Evolutionary conservation across 2,888 invertebrate genomes (phyloP).

Genomic region (Mythimna impura): DNA sequence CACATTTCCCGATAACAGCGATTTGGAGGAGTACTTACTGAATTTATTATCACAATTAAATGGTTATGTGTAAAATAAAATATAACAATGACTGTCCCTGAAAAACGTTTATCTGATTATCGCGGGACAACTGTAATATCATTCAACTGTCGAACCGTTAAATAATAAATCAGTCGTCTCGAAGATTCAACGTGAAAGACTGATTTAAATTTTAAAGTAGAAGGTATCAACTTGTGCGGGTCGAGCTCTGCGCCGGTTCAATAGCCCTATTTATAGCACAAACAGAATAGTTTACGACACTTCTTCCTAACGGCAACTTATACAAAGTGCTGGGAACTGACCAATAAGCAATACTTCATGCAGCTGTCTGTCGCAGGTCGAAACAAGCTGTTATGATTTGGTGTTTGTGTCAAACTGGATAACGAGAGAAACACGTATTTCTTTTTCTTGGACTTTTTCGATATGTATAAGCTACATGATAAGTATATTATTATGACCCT

Average conservation of each 20-base stretch:
- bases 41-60: too few species aligned
- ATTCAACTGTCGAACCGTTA: not conserved
- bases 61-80: too few species aligned
- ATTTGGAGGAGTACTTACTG: too few species aligned
- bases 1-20: too few species aligned
- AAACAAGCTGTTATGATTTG: not conserved
- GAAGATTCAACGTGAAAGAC: not conserved
- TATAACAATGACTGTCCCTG: too few species aligned
- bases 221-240: not conserved
- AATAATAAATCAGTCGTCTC: slow-evolving; percentile 13
- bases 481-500: not conserved
- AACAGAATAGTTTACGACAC: slow-evolving; percentile 28
- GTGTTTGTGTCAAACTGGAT: not conserved
- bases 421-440: too few species aligned
- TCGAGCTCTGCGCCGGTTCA: not conserved
- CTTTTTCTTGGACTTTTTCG: too few species aligned
- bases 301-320: slow-evolving; percentile 15
- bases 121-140: not conserved
- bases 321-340: not conserved
- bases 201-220: slow-evolving; percentile 14
- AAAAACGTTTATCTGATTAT: too few species aligned
- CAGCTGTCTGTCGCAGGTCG: not conserved
- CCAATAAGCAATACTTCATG: slow-evolving; percentile 14
- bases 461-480: not conserved
- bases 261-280: slow-evolving; percentile 31